Evolutionary conservation across 2,113 vertebrate species (phyloP).

Genomic region (Phasianus colchicus): DNA sequence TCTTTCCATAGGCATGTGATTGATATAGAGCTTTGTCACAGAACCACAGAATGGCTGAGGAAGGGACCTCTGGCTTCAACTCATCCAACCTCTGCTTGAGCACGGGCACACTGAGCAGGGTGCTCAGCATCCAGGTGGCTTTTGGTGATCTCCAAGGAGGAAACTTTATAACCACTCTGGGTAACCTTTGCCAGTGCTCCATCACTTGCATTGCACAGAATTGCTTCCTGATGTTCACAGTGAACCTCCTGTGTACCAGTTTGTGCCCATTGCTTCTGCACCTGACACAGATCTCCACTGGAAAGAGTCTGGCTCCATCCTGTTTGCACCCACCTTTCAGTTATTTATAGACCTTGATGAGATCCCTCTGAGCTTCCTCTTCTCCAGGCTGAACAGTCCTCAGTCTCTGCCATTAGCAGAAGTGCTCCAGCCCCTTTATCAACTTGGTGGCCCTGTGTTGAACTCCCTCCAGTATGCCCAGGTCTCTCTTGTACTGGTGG

Average conservation of each 20-base stretch:
- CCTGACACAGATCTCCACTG: background rate
- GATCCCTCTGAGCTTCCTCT: background rate
- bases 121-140: background rate
- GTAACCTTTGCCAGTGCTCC: background rate
- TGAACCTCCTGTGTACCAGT: background rate
- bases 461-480: background rate
- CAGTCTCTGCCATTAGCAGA: background rate
- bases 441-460: background rate
- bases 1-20: background rate
- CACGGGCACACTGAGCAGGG: background rate
- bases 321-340: background rate
- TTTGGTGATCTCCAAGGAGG: background rate
- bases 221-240: background rate
- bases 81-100: background rate
- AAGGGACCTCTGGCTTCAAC: background rate
- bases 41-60: background rate
- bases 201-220: background rate
- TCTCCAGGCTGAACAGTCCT: background rate
- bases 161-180: background rate
- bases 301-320: background rate
- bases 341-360: background rate
- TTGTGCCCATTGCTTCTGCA: background rate
- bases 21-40: background rate
- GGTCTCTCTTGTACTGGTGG: background rate
- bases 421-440: background rate